These are phyloP conservation scores for Schmidtea mediterranea DNA, from an alignment of 1,140 invertebrate genomes.

Conservation along the genomic window DNA sequence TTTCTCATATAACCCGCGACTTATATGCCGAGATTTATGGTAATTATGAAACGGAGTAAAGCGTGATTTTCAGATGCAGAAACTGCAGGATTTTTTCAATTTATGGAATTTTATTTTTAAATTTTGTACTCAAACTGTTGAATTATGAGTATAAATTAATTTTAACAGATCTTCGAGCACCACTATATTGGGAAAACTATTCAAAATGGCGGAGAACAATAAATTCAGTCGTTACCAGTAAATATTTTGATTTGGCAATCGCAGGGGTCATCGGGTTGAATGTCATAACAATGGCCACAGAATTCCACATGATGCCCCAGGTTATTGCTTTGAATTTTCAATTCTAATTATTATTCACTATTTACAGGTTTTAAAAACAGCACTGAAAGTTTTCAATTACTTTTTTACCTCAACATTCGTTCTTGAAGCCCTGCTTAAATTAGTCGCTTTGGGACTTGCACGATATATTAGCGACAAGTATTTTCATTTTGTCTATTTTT, in stretches of 20 bases:
- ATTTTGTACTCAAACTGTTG: no score
- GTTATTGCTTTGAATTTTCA: slow-evolving; percentile 22
- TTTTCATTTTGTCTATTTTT: slow-evolving; percentile 7
- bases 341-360: slow-evolving; percentile 10
- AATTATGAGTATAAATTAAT: no score
- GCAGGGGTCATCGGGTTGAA: slow-evolving; percentile 93
- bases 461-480: slow-evolving; percentile 79
- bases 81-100: no score
- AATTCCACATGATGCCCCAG: slow-evolving; percentile 91
- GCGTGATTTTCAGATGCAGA: no score
- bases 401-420: slow-evolving; percentile 98
- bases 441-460: slow-evolving; percentile 62
- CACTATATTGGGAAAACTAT: slow-evolving; percentile 73
- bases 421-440: slow-evolving; percentile 80
- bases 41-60: no score
- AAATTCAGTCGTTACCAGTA: slow-evolving; percentile 84
- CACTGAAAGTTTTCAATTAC: slow-evolving; percentile 91
- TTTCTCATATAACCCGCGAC: no score
- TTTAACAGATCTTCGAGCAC: no score
- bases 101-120: no score
- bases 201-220: slow-evolving; percentile 59
- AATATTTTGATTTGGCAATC: slow-evolving; percentile 95
- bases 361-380: slow-evolving; percentile 51
- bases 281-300: slow-evolving; percentile 96
- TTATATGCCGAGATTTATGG: no score